A percentile compares a stretch with the other conserved stretches of the same genome.
phyloP scores from a whole-genome alignment of 2,113 vertebrate species.

The Sminthopsis crassicaudata region DNA sequence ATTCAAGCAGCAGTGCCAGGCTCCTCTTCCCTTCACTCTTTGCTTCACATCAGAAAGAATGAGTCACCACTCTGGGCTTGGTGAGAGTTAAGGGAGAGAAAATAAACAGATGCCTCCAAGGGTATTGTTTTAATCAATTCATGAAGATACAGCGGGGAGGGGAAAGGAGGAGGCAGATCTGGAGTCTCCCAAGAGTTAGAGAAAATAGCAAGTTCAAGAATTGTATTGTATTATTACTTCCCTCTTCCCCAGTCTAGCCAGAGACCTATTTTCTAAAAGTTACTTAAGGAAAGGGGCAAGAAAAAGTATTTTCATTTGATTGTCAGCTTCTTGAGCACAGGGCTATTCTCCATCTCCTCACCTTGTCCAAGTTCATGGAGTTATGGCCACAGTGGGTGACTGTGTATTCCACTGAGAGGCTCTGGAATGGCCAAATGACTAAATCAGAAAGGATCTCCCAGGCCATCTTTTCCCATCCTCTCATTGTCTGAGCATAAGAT shows the following conservation, averaged over 20 bases:
- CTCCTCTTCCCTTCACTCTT: not conserved
- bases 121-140: slow-evolving; percentile 51
- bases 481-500: not conserved
- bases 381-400: not conserved
- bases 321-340: not conserved
- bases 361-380: not conserved
- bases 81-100: slow-evolving; percentile 53
- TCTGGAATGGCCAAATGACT: not conserved
- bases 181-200: not conserved
- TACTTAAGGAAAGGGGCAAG: not conserved
- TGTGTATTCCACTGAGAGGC: not conserved
- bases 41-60: not conserved
- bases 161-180: not conserved
- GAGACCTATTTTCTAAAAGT: not conserved
- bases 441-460: not conserved
- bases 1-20: not conserved
- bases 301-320: not conserved
- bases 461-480: not conserved
- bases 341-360: not conserved
- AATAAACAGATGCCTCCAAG: slow-evolving; percentile 59
- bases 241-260: rapidly evolving
- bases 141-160: slow-evolving; percentile 16
- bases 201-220: not conserved
- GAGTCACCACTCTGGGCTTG: slow-evolving; percentile 16
- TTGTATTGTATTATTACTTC: not conserved